A percentile compares a stretch with the other conserved stretches of the same genome.
These are phyloP conservation scores for Aquatica leii DNA, from an alignment of 2,888 invertebrate species.

Conservation along the genomic window DNA sequence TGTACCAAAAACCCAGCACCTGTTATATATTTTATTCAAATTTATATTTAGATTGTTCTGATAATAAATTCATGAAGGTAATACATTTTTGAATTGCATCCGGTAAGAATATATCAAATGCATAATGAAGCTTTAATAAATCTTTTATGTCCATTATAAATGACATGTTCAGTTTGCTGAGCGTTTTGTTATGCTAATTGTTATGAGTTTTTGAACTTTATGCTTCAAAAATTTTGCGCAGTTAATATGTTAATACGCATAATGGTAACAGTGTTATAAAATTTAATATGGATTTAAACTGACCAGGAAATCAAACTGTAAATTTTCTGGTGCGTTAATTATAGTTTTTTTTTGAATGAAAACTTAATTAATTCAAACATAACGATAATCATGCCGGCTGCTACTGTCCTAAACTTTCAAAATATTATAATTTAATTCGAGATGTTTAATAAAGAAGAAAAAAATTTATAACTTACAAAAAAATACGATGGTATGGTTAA, in stretches of 20 bases:
- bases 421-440: slow-evolving; percentile 30
- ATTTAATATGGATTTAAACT: slow-evolving; percentile 9
- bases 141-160: slow-evolving; percentile 29
- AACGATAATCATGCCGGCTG: slow-evolving; percentile 39
- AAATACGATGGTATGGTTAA: slow-evolving; percentile 23
- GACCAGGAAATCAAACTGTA: background rate
- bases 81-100: slow-evolving; percentile 30
- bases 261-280: slow-evolving; percentile 14
- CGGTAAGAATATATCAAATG: slow-evolving; percentile 31
- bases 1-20: background rate
- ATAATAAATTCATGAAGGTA: slow-evolving; percentile 33
- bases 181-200: slow-evolving; percentile 36
- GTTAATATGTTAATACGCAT: slow-evolving; percentile 24
- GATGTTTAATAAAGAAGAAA: slow-evolving; percentile 25
- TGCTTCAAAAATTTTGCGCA: slow-evolving; percentile 35
- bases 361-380: slow-evolving; percentile 16
- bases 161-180: slow-evolving; percentile 30
- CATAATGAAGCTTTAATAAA: slow-evolving; percentile 29
- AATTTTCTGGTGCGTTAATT: slow-evolving; percentile 5
- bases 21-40: slow-evolving; percentile 14
- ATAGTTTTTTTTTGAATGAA: slow-evolving; percentile 14
- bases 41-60: slow-evolving; percentile 23
- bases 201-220: slow-evolving; percentile 34
- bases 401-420: slow-evolving; percentile 35
- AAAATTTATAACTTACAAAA: slow-evolving; percentile 29